Evolutionary conservation across 1,140 invertebrate species (phyloP), one percentile per base, ranked within the genome.

Genomic region (Apis laboriosa): DNA sequence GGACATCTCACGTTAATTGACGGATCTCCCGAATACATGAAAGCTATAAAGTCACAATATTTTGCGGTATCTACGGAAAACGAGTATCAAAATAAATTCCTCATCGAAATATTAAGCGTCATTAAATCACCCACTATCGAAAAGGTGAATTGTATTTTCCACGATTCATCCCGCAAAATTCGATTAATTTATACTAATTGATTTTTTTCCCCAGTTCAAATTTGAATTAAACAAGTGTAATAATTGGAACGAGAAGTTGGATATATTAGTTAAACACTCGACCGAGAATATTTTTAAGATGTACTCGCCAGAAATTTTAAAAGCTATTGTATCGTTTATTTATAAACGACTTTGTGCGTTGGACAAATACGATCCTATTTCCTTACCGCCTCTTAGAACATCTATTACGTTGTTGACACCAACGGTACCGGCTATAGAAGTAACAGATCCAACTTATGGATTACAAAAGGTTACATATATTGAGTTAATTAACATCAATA

Each of bases 361-460:
- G 0, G 79, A 94, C 0, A 90, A 92, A 2, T 96, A 95, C 84
- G 93, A 96, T 71, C 49, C 82, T 0, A 84, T 84, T 5, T 61
- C 86, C 9, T 21, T 89, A 1, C 90, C 91, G 1, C 92, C 90
- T 24, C 68, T 96, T 4, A 95, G 95, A 89, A 95, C 96, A 0
- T 94, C 95, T 1, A 95, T 97, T 8, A 94, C 94, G 8, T 93
- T 97, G 15, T 91, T 97, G 8, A 95, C 96, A 84, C 96, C 97
- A 1, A 95, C 94, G 9, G 92, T 95, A 34, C 92, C 92, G 17
- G 92, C 94, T 2, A 71, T 95, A 2, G 88, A 94, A 53, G 90
- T 94, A 2, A 84, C 94, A 11, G 94, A 95, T 49, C 95, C 96
- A 56, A 96, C 97, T 88, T 97, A 97, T 90, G 95, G 95, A 58